These are phyloP conservation scores for Wasmannia auropunctata DNA, from an alignment of 1,140 invertebrate genomes.

Conservation along the genomic window DNA sequence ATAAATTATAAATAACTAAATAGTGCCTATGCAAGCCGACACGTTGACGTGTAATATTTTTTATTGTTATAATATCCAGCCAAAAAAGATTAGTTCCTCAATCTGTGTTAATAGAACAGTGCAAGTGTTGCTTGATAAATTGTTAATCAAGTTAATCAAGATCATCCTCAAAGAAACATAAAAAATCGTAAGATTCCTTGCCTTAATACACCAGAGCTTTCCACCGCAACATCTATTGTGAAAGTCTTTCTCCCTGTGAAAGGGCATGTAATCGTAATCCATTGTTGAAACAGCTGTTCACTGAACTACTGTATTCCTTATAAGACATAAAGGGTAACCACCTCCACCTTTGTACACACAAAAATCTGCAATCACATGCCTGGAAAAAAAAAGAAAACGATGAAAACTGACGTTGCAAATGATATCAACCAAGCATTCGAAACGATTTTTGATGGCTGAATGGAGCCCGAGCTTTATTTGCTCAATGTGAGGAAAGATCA, in stretches of 20 bases:
- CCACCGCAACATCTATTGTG: conserved; percentile 93
- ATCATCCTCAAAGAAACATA: background rate
- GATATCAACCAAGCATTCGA: background rate
- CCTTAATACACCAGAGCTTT: conserved; percentile 92
- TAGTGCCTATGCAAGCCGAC: too few species aligned
- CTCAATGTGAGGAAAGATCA: background rate
- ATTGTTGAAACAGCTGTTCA: conserved; percentile 77
- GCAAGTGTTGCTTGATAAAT: background rate
- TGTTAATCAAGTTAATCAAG: background rate
- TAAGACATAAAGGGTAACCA: conserved; percentile 27
- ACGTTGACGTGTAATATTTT: too few species aligned
- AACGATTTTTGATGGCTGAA: background rate
- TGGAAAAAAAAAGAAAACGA: background rate
- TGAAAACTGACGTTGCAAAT: background rate
- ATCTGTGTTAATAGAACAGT: background rate
- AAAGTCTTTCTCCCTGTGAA: conserved; percentile 89
- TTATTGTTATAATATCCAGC: too few species aligned
- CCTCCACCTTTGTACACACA: conserved; percentile 25
- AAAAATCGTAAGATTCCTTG: conserved; percentile 72
- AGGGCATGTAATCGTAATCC: conserved; percentile 89
- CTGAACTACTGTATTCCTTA: background rate
- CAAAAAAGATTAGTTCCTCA: too few species aligned
- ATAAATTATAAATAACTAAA: too few species aligned
- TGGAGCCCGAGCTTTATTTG: background rate
- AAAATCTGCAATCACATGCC: background rate